Evolutionary conservation across 92 coral and sea anemone species (phyloP).

Genomic region (Paramuricea clavata): DNA sequence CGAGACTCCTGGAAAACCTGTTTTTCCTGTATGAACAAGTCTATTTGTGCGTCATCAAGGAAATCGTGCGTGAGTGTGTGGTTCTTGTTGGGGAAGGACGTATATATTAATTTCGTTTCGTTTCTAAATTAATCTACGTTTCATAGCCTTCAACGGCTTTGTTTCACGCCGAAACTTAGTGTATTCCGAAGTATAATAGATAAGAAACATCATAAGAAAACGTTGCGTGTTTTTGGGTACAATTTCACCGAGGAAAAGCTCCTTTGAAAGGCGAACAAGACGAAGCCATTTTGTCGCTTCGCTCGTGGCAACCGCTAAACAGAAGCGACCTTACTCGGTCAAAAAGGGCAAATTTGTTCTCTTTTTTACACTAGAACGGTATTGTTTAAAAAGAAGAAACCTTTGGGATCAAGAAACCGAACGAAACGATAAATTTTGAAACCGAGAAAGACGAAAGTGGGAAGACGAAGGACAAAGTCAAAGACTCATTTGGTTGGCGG

Average conservation of each 20-base stretch:
- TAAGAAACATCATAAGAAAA: not conserved
- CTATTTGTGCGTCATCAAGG: conserved; percentile 17
- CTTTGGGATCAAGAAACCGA: not conserved
- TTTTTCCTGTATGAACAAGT: not conserved
- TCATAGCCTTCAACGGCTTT: not conserved
- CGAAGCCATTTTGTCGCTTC: conserved; percentile 1
- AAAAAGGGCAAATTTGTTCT: not conserved
- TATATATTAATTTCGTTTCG: not conserved
- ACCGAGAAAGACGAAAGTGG: not conserved
- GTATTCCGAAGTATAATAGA: not conserved
- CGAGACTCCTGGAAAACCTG: conserved; percentile 20
- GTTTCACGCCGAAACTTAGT: not conserved
- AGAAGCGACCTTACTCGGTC: not conserved
- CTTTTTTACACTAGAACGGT: not conserved
- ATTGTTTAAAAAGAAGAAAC: not conserved
- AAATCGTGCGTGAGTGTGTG: not conserved
- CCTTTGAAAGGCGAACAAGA: not conserved
- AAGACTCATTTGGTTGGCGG: not conserved
- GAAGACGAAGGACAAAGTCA: not conserved
- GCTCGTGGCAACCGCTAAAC: not conserved
- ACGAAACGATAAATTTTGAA: not conserved
- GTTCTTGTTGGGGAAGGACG: not conserved
- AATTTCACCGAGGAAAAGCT: not conserved
- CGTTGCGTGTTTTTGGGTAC: not conserved
- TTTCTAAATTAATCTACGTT: not conserved